These are phyloP conservation scores for Suncus etruscus DNA, from an alignment of 2,113 vertebrate genomes.

Conservation along the genomic window DNA sequence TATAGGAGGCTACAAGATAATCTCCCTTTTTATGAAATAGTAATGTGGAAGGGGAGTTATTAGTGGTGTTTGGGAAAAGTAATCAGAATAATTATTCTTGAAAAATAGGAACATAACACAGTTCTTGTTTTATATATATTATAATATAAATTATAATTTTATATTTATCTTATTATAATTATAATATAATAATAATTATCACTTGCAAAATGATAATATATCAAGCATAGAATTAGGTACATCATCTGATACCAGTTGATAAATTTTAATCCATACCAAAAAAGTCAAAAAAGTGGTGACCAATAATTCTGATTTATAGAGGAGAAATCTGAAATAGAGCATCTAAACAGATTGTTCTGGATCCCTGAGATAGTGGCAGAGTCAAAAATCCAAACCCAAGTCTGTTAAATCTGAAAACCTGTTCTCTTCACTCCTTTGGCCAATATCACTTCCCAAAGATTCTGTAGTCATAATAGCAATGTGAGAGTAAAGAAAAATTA, in stretches of 20 bases:
- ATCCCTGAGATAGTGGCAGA: constrained; percentile 26
- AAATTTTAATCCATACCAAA: constrained; percentile 43
- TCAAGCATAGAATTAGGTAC: constrained; percentile 1
- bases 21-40: constrained; percentile 1
- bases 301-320: constrained; percentile 32
- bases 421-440: constrained; percentile 1
- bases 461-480: constrained; percentile 44
- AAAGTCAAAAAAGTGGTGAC: constrained; percentile 7
- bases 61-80: background rate
- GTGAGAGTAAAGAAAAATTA: constrained; percentile 15
- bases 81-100: background rate
- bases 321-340: constrained; percentile 32
- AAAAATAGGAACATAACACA: background rate
- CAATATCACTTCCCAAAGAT: background rate
- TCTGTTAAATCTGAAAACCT: background rate
- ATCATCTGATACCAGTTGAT: constrained; percentile 13
- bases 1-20: background rate
- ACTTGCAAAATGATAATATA: constrained; percentile 35
- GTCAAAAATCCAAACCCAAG: constrained; percentile 44
- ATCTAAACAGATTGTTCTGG: constrained; percentile 27
- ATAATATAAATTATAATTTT: no score
- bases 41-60: constrained; percentile 13
- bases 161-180: no score
- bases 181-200: background rate
- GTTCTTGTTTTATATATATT: no score